Evolutionary conservation across 2,113 vertebrate species (phyloP).

Genomic region (Circaetus cinerascens): DNA sequence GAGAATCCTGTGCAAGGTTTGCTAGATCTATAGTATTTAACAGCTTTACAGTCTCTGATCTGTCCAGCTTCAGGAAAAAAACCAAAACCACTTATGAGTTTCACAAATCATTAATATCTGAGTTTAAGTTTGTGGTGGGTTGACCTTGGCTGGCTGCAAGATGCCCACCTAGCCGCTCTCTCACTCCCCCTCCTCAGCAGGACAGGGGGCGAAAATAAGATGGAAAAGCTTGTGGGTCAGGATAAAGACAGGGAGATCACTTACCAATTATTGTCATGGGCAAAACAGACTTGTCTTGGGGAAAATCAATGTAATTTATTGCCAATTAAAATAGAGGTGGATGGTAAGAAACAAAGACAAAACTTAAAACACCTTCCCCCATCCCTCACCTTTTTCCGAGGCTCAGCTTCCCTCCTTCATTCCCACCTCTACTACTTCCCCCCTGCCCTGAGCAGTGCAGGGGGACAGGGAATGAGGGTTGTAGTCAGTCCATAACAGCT

Average conservation of each 20-base stretch:
- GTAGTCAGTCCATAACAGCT: background rate
- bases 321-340: background rate
- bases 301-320: background rate
- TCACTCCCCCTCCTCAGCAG: background rate
- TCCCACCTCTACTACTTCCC: background rate
- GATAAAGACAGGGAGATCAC: background rate
- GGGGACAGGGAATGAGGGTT: background rate
- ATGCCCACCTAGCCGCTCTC: background rate
- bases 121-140: background rate
- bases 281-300: background rate
- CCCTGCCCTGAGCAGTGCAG: background rate
- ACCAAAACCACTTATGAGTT: fast-evolving
- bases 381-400: background rate
- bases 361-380: background rate
- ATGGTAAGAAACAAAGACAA: background rate
- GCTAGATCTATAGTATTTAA: background rate
- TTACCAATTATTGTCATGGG: background rate
- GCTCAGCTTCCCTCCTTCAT: background rate
- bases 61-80: background rate
- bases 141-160: background rate
- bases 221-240: background rate
- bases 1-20: background rate
- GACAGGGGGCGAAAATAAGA: background rate
- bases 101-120: background rate
- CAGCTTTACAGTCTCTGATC: background rate